A percentile compares a stretch with the other conserved stretches of the same genome.
These are phyloP conservation scores for Philopotamus ludificatus DNA, from an alignment of 1,140 invertebrate species.

Conservation along the genomic window DNA sequence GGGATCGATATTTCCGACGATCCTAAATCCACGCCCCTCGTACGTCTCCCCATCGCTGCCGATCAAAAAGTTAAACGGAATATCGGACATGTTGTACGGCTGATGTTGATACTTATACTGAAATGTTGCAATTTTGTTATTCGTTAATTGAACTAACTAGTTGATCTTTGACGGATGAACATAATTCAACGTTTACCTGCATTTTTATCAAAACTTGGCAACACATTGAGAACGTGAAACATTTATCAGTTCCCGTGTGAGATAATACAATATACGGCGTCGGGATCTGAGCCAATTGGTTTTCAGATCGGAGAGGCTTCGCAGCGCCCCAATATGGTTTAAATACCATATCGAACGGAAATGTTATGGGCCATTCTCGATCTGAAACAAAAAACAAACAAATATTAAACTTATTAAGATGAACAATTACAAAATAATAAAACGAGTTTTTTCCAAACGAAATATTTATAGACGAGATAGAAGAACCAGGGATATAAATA, in stretches of 20 bases:
- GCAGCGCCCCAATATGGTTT: constrained; percentile 15
- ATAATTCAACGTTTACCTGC: constrained; percentile 30
- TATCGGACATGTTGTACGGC: constrained; percentile 22
- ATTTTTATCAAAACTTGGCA: background rate
- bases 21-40: constrained; percentile 28
- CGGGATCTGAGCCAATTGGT: background rate
- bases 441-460: no score
- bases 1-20: constrained; percentile 6
- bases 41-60: constrained; percentile 28
- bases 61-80: constrained; percentile 37
- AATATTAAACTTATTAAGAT: no score
- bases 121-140: background rate
- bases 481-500: no score
- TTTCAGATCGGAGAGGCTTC: constrained; percentile 1
- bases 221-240: constrained; percentile 1
- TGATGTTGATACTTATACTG: constrained; percentile 23
- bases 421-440: no score
- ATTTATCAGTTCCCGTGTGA: constrained; percentile 16
- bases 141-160: background rate
- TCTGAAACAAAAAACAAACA: no score
- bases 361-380: constrained; percentile 31
- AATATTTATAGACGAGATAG: no score
- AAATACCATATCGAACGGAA: constrained; percentile 30
- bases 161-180: background rate
- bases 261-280: constrained; percentile 18